Percentiles rank a stretch among this genome's conserved stretches.
Conservation (phyloP, 1,140 invertebrate genomes). For the Carposina sasakii region DNA sequence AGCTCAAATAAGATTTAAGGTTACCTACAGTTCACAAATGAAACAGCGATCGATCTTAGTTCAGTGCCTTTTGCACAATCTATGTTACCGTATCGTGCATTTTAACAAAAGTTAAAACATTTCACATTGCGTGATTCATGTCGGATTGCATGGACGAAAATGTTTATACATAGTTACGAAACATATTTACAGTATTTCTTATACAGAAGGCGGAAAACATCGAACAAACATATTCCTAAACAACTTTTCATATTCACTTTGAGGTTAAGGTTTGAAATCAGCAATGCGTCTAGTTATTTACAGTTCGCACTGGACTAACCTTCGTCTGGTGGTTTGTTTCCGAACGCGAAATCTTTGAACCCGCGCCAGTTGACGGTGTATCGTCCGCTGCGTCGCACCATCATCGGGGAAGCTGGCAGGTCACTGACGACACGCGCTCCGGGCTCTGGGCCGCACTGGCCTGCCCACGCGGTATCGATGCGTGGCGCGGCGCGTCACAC, state of each 20-base stretch:
- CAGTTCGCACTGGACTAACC: constrained; percentile 38
- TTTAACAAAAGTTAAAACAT: too few relatives aligned
- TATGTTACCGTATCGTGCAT: too few relatives aligned
- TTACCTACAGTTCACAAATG: too few relatives aligned
- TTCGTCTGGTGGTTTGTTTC: constrained; percentile 67
- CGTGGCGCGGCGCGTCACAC: constrained; percentile 42
- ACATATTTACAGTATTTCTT: too few relatives aligned
- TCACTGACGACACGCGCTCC: neutral
- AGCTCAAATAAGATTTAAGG: too few relatives aligned
- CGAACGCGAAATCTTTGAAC: constrained; percentile 60
- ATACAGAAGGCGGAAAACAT: too few relatives aligned
- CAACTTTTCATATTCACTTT: neutral
- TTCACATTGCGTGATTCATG: too few relatives aligned
- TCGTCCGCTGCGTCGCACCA: constrained; percentile 66
- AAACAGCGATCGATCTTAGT: too few relatives aligned
- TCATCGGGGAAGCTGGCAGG: constrained; percentile 50
- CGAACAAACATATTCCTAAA: neutral
- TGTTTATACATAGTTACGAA: too few relatives aligned
- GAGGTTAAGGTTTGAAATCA: neutral
- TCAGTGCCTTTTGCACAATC: too few relatives aligned
- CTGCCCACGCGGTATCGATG: constrained; percentile 29
- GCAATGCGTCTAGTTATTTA: neutral
- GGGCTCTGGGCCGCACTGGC: constrained; percentile 12
- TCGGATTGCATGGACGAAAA: too few relatives aligned
- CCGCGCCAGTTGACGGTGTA: constrained; percentile 69